Percentiles rank a stretch among this genome's conserved stretches.
phyloP scores from a whole-genome alignment of 1,140 invertebrate genomes.

The Pogonomyrmex californicus region DNA sequence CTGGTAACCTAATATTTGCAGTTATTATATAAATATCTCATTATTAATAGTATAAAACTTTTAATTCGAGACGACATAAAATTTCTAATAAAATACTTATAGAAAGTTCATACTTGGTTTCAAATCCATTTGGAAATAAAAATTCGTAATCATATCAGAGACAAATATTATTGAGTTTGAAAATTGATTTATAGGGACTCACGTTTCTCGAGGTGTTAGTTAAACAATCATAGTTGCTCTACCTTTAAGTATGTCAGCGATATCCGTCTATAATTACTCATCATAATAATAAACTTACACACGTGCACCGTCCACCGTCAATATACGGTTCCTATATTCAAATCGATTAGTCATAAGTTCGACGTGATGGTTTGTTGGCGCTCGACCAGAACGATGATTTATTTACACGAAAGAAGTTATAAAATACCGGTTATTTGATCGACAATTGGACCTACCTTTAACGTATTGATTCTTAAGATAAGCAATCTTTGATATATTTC shows the following conservation, averaged over 20 bases:
- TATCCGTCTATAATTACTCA: constrained; percentile 66
- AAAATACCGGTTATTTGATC: constrained; percentile 23
- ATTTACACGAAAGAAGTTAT: constrained; percentile 27
- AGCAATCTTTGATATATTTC: background rate
- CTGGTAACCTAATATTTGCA: no score
- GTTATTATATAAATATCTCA: no score
- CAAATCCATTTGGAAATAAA: background rate
- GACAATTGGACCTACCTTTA: background rate
- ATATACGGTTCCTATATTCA: constrained; percentile 12
- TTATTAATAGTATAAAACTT: no score
- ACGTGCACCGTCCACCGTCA: constrained; percentile 29
- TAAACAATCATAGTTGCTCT: constrained; percentile 9
- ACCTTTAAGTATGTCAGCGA: constrained; percentile 51
- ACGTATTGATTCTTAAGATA: background rate
- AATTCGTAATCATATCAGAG: background rate
- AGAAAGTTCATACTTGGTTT: no score
- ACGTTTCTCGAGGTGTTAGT: background rate
- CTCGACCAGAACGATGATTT: constrained; percentile 37
- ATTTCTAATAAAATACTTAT: no score
- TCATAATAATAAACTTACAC: constrained; percentile 65
- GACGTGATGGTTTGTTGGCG: constrained; percentile 26
- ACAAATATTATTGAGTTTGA: background rate
- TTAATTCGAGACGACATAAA: no score
- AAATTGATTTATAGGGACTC: background rate
- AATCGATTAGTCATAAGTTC: constrained; percentile 65